Evolutionary conservation across 2,113 vertebrate genomes (phyloP), one percentile per base, ranked within the genome.

Genomic region (Jaculus jaculus): DNA sequence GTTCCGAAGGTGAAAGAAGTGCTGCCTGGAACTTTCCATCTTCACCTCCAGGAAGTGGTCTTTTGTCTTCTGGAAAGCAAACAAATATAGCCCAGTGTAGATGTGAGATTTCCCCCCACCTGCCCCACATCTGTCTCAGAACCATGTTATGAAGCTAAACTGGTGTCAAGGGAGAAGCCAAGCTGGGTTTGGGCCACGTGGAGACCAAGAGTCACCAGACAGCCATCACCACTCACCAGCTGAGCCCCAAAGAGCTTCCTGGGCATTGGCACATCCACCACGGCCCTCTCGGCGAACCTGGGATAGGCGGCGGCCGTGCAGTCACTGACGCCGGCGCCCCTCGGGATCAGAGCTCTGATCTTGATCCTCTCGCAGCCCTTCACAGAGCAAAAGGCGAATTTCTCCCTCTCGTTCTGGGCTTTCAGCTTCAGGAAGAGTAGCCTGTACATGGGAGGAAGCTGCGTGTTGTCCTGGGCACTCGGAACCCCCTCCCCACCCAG

Each of bases 301-400:
- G 99, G 99, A 65, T 99, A 99, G 65, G 99, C 98, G 0, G 96
- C 79, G 73, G 98, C 98, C 79, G 98, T 97, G 95, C 99, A 99
- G 98, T 99, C 98, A 0, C 99, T 99, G 95, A 98, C 13, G 0
- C 97, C 98, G 3, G 99, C 98, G 0, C 97, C 97, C 95, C 96
- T 98, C 0, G 99, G 99, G 80, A 99, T 97, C 68, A 97, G 72
- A 2, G 99, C 99, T 93, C 98, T 99, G 89, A 99, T 99, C 97
- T 98, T 99, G 21, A 99, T 98, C 69, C 99, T 94, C 96, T 99
- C 99, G 4, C 99, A 99, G 79, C 99, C 99, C 91, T 98, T 99
- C 63, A 98, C 92, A 0, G 99, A 99, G 97, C 99, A 99, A 98
- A 99, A 99, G 84, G 99, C 99, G 58, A 99, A 99, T 39, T 96